phyloP scores from a whole-genome alignment of 1,140 invertebrate genomes.

The Macrobrachium rosenbergii region DNA sequence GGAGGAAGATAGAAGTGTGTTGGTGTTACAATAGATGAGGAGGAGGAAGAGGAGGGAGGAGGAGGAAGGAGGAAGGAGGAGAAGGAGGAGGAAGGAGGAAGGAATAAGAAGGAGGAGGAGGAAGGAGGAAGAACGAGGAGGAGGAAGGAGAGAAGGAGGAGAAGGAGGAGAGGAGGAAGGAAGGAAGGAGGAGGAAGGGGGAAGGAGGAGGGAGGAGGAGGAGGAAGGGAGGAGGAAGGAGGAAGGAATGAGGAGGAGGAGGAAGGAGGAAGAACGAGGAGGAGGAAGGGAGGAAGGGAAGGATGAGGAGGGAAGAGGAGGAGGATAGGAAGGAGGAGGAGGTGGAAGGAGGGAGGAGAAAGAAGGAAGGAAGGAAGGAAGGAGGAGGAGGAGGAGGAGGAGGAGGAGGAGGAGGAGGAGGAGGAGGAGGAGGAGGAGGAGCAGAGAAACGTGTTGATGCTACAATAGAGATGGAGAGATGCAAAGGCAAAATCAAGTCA shows the following conservation, averaged over 20 bases:
- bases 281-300: too few species aligned
- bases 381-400: constrained; percentile 20
- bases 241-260: constrained; percentile 12
- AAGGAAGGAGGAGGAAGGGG: not conserved
- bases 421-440: constrained; percentile 28
- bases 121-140: not conserved
- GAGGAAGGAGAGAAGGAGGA: not conserved
- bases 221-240: constrained; percentile 2
- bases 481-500: not conserved
- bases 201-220: constrained; percentile 8
- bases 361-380: not conserved
- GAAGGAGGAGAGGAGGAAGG: not conserved
- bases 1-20: too few species aligned
- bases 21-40: too few species aligned
- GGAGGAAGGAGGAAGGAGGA: too few species aligned
- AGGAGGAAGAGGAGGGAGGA: too few species aligned
- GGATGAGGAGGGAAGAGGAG: not conserved
- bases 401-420: constrained; percentile 28
- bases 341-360: not conserved
- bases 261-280: not conserved
- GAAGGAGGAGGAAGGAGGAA: not conserved
- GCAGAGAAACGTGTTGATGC: not conserved
- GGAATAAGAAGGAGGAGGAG: not conserved
- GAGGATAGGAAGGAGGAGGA: not conserved
- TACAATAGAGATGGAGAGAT: too few species aligned